These are phyloP conservation scores for Pyrocoelia pectoralis DNA, from an alignment of 2,888 invertebrate species.

Conservation along the genomic window DNA sequence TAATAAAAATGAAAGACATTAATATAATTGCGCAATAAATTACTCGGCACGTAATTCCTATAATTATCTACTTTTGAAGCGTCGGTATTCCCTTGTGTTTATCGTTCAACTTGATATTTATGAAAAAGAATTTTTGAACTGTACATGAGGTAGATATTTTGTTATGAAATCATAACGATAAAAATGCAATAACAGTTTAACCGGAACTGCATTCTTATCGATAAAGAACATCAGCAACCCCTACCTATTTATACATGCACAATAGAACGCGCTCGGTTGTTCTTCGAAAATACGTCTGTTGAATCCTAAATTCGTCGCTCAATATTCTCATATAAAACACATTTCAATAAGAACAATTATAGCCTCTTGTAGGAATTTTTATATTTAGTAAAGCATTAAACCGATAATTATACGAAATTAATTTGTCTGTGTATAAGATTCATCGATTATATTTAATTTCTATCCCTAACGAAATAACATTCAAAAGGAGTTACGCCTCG, in stretches of 20 bases:
- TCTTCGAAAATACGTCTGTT: slow-evolving; percentile 29
- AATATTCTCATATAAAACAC: slow-evolving; percentile 19
- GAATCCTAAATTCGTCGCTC: slow-evolving; percentile 19
- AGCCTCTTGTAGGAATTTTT: neutral
- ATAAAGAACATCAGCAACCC: slow-evolving; percentile 3
- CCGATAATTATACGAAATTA: neutral
- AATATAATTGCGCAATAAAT: neutral
- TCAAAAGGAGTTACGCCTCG: slow-evolving; percentile 15
- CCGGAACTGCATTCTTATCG: slow-evolving; percentile 5
- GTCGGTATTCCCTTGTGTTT: neutral
- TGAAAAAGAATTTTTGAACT: no score
- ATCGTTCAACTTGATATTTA: neutral
- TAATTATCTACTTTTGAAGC: neutral
- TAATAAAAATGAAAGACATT: neutral
- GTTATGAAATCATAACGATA: neutral
- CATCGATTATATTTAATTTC: neutral
- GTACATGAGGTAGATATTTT: no score
- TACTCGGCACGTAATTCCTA: neutral
- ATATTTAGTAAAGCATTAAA: slow-evolving; percentile 3
- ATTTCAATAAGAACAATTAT: slow-evolving; percentile 19
- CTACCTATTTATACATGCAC: slow-evolving; percentile 25
- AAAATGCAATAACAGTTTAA: slow-evolving; percentile 11
- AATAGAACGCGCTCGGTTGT: slow-evolving; percentile 24
- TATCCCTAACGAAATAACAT: no score
- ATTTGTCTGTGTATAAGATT: neutral